These are phyloP conservation scores for Pluvianellus socialis DNA, from an alignment of 2,113 vertebrate species.

Conservation along the genomic window DNA sequence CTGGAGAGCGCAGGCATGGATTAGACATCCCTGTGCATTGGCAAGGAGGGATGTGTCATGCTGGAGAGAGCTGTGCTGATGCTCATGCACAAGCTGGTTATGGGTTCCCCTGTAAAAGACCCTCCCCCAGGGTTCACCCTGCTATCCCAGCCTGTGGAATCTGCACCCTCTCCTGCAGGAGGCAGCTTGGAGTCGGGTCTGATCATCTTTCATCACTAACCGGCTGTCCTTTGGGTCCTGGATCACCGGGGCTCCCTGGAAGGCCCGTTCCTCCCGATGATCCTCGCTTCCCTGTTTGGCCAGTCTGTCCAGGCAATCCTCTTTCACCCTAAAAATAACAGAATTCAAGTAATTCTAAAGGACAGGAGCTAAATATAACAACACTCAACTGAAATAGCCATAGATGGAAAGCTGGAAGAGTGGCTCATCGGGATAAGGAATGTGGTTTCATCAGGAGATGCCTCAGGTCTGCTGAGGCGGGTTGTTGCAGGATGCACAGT, in stretches of 20 bases:
- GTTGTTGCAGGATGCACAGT: background rate
- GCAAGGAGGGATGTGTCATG: rapidly evolving
- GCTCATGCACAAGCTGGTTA: background rate
- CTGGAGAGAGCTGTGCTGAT: background rate
- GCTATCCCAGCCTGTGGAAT: background rate
- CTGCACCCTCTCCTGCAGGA: background rate
- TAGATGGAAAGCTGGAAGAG: constrained; percentile 25
- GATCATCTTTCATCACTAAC: constrained; percentile 74
- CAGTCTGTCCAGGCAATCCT: constrained; percentile 89
- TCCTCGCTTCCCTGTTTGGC: constrained; percentile 88
- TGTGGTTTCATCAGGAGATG: background rate
- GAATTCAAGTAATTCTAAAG: constrained; percentile 16
- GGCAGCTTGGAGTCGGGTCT: background rate
- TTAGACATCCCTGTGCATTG: background rate
- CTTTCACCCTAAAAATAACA: constrained; percentile 82
- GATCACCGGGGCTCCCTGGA: constrained; percentile 85
- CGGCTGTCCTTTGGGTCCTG: constrained; percentile 88
- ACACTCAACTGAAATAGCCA: background rate
- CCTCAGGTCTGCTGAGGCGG: background rate
- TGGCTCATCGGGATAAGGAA: background rate
- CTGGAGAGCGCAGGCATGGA: rapidly evolving
- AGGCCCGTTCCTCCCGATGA: constrained; percentile 86
- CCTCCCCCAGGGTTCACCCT: background rate
- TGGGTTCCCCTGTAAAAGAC: background rate
- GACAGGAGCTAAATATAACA: constrained; percentile 33